Evolutionary conservation across 2,888 invertebrate species (phyloP).

Genomic region (Mythimna albipuncta): DNA sequence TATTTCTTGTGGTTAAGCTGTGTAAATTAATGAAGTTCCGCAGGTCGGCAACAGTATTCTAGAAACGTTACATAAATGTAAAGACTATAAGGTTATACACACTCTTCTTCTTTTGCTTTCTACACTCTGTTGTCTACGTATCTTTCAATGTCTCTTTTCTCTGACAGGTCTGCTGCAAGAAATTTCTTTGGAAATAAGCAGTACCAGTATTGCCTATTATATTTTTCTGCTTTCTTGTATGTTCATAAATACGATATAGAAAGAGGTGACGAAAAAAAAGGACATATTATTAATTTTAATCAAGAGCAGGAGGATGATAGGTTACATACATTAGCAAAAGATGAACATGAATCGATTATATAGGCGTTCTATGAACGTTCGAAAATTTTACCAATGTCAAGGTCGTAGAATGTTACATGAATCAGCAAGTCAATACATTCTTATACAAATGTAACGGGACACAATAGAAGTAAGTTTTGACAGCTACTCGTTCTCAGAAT

Average conservation of each 20-base stretch:
- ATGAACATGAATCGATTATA: background rate
- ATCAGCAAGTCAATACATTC: constrained; percentile 21
- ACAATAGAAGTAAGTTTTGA: constrained; percentile 11
- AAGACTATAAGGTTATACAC: too few relatives aligned
- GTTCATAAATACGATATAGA: background rate
- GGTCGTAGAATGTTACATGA: constrained; percentile 15
- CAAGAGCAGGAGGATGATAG: background rate
- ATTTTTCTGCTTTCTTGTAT: too few relatives aligned
- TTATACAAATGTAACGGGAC: constrained; percentile 27
- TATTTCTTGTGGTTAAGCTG: background rate
- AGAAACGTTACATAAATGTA: too few relatives aligned
- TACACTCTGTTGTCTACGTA: too few relatives aligned
- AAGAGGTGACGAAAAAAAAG: too few relatives aligned
- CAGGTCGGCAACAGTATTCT: background rate
- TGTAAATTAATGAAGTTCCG: constrained; percentile 9
- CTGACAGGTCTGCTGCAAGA: too few relatives aligned
- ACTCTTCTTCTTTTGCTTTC: too few relatives aligned
- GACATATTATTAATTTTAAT: background rate
- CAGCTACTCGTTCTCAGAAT: constrained; percentile 14
- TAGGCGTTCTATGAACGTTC: too few relatives aligned
- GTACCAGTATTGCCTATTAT: too few relatives aligned
- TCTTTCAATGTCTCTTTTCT: too few relatives aligned
- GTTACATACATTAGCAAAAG: background rate
- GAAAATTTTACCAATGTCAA: too few relatives aligned
- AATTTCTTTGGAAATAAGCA: too few relatives aligned